These are phyloP conservation scores for Sebastes diploproa DNA, from an alignment of 2,797 vertebrate genomes.

Conservation along the genomic window DNA sequence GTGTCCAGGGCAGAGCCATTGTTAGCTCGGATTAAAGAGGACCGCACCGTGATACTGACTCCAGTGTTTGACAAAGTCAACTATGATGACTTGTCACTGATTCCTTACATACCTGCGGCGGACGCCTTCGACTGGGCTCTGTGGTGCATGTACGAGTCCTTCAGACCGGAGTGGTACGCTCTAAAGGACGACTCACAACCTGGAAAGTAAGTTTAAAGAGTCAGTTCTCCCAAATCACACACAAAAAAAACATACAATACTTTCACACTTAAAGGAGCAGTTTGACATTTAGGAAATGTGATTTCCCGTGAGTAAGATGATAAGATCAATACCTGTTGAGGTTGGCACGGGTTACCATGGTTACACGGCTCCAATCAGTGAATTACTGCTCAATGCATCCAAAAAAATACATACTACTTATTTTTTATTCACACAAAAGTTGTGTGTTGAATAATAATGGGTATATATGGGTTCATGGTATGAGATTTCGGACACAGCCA, in stretches of 20 bases:
- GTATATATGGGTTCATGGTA: too few species aligned
- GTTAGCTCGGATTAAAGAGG: conserved; percentile 83
- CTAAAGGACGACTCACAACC: conserved; percentile 77
- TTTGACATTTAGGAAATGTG: too few species aligned
- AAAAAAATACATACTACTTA: too few species aligned
- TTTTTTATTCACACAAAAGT: too few species aligned
- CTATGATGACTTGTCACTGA: conserved; percentile 75
- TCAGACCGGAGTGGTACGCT: conserved; percentile 77
- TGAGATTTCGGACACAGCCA: too few species aligned
- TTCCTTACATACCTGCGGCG: conserved; percentile 22
- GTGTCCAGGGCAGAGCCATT: conserved; percentile 83
- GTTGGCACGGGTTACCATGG: too few species aligned
- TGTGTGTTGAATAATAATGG: too few species aligned
- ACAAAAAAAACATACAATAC: not conserved
- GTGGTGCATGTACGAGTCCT: conserved; percentile 81
- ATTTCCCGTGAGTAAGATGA: not conserved
- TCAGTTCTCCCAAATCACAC: not conserved
- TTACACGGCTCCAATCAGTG: too few species aligned
- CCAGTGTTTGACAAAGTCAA: conserved; percentile 83
- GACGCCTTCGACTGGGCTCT: conserved; percentile 85
- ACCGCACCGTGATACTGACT: conserved; percentile 79
- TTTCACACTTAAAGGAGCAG: too few species aligned
- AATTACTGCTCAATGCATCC: too few species aligned
- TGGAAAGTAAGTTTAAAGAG: conserved; percentile 73
- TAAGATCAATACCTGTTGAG: not conserved